Base-by-base conservation (phyloP, 2,888 invertebrate species). In the Cataglyphis cursor region DNA sequence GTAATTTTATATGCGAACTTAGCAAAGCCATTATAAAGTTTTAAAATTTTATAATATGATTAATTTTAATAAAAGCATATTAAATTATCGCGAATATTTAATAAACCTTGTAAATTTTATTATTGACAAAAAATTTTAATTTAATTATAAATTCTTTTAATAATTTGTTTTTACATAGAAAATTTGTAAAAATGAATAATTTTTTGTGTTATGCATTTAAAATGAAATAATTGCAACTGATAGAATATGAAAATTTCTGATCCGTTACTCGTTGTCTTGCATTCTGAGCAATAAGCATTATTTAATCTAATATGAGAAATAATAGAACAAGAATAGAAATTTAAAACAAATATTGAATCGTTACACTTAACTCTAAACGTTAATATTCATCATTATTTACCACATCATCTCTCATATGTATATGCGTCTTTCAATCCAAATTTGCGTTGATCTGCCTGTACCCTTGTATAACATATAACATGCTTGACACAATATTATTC, bases 21-120 rank as follows among this genome's bases (percentile, higher is more conserved):
- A 61, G 44, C 44, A 10, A 48, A 44, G n/a, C 18, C 72, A 80
- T 72, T 80, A 35, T 24, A 9, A 54, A 44, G 9, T 35, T 80
- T 80, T 35, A 70, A 78, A 78, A 59, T 72, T 80, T 80, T 59
- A 72, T 35, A 21, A 8, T 12, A 21, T 44, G 44, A 48, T 68
- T 76, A 66, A 68, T 57, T 76, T n/a, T 5, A 28, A 28, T 41
- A 15, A 12, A n/a, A 38, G 28, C 8, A 10, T 38, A 59, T 44
- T 59, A 44, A 28, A 80, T 48, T 61, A 51, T 51, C 12, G 24
- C 12, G 31, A 72, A 59, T 35, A 44, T 72, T 59, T 44, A 44
- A 78, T 78, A 21, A 57, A 57, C 12, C 2, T 66, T 6, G 41
- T 18, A 44, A 72, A 78, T 21, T 21, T 70, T 70, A 31, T 70